phyloP scores from a whole-genome alignment of 2,888 invertebrate genomes.

The Oligia latruncula region DNA sequence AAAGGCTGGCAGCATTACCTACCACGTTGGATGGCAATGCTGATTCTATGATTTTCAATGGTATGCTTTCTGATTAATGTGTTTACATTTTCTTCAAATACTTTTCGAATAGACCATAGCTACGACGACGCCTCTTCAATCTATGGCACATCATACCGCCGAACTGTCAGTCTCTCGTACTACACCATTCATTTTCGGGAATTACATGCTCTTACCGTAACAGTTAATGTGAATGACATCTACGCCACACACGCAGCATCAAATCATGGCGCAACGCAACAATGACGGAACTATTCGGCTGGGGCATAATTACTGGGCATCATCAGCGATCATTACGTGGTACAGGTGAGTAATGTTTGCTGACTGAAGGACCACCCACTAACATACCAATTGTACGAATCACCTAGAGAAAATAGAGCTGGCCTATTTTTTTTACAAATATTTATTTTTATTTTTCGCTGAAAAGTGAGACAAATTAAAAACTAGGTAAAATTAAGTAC shows the following conservation, averaged over 20 bases:
- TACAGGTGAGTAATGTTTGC: conserved; percentile 65
- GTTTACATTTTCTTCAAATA: neutral
- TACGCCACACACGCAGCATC: conserved; percentile 81
- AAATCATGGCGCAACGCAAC: conserved; percentile 77
- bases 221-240: conserved; percentile 57
- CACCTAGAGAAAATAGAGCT: conserved; percentile 4
- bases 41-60: no score
- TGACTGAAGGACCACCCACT: conserved; percentile 79
- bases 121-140: neutral
- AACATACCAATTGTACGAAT: conserved; percentile 15
- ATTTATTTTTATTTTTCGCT: neutral
- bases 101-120: neutral
- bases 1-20: no score
- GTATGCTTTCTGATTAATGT: neutral
- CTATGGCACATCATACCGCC: neutral
- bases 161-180: neutral
- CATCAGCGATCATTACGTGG: conserved; percentile 82
- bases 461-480: neutral
- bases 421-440: neutral
- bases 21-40: no score
- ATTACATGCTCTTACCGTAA: conserved; percentile 14
- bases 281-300: conserved; percentile 81
- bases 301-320: conserved; percentile 83
- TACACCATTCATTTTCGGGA: conserved; percentile 3
- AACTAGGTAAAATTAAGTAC: neutral